phyloP scores from a whole-genome alignment of 2,113 vertebrate species.

The Fulmarus glacialis region DNA sequence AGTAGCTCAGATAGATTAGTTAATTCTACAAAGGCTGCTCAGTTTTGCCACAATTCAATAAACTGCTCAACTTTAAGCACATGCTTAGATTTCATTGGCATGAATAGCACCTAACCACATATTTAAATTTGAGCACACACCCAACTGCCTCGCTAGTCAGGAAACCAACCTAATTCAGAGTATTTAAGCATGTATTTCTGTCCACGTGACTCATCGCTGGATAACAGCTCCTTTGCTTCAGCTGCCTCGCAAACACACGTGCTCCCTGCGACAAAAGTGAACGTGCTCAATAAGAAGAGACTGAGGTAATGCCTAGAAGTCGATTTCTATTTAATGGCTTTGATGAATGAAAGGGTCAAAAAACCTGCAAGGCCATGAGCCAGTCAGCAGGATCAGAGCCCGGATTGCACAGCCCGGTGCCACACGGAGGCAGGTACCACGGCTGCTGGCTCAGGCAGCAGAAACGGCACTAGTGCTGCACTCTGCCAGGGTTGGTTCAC shows the following conservation, averaged over 20 bases:
- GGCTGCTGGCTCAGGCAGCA: neutral
- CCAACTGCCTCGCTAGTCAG: neutral
- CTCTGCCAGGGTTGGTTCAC: neutral
- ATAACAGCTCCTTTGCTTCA: neutral
- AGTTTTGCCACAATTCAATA: neutral
- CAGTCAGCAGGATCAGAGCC: neutral
- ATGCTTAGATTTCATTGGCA: neutral
- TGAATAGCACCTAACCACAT: neutral
- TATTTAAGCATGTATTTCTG: neutral
- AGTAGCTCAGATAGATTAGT: slow-evolving; percentile 2
- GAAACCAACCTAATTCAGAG: neutral
- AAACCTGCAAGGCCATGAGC: neutral
- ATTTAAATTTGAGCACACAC: neutral
- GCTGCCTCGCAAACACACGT: neutral
- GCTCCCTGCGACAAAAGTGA: neutral
- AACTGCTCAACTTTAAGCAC: neutral
- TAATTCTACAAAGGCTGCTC: slow-evolving; percentile 15
- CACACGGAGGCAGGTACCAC: neutral
- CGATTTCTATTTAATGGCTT: neutral
- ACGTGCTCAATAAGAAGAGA: neutral
- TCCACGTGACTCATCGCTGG: neutral
- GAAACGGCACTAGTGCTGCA: neutral
- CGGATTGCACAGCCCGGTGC: neutral
- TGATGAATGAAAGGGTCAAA: neutral
- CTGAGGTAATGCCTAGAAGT: neutral